A percentile compares a stretch with the other conserved stretches of the same genome.
Evolutionary conservation across 2,888 invertebrate genomes (phyloP).

Genomic region (Acronicta aceris): DNA sequence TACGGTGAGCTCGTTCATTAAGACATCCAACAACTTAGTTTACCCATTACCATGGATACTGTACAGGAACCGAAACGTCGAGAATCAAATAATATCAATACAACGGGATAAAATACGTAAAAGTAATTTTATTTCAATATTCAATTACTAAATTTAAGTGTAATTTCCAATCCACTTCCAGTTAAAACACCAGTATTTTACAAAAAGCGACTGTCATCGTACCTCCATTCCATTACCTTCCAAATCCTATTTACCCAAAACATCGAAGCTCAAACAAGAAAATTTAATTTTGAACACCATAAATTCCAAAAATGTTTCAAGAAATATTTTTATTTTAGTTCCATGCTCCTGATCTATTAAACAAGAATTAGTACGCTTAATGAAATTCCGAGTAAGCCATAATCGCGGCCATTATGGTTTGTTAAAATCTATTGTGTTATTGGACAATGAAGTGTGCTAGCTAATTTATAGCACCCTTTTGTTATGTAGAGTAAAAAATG

Average conservation of each 20-base stretch:
- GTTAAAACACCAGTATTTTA: background rate
- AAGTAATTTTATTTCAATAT: too few species aligned
- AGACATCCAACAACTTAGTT: too few species aligned
- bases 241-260: background rate
- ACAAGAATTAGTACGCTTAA: conserved; percentile 67
- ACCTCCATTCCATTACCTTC: background rate
- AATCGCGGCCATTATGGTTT: conserved; percentile 80
- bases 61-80: too few species aligned
- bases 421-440: conserved; percentile 81
- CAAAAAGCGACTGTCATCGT: background rate
- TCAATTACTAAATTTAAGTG: background rate
- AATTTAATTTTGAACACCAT: conserved; percentile 5
- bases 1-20: too few species aligned
- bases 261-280: background rate
- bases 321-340: conserved; percentile 32
- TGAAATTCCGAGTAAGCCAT: conserved; percentile 77
- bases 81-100: too few species aligned
- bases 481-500: conserved; percentile 30
- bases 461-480: conserved; percentile 68
- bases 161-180: background rate
- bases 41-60: too few species aligned
- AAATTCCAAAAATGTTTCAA: conserved; percentile 15
- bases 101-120: too few species aligned
- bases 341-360: conserved; percentile 43
- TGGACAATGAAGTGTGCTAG: conserved; percentile 73